Conservation (phyloP, 2,797 vertebrate species). For the Crocidura indochinensis region DNA sequence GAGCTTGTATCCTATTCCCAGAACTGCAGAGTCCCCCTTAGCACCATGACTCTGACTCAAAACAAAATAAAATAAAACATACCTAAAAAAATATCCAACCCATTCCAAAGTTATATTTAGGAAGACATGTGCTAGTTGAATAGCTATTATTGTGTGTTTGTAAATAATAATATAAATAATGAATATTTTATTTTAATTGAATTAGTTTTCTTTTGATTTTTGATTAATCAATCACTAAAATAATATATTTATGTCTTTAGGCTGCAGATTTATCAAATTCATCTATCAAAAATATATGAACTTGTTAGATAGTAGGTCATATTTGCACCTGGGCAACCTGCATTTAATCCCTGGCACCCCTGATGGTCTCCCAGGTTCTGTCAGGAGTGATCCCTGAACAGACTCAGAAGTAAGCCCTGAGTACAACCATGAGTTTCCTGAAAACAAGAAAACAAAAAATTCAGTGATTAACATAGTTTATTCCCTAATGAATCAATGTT, state of each 20-base stretch:
- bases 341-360: no score
- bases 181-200: slow-evolving; percentile 29
- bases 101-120: slow-evolving; percentile 13
- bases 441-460: slow-evolving; percentile 51
- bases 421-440: no score
- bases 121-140: neutral
- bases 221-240: slow-evolving; percentile 53
- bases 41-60: no score
- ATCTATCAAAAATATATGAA: slow-evolving; percentile 34
- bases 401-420: no score
- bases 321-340: no score
- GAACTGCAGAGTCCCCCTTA: no score
- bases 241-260: slow-evolving; percentile 37
- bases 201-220: slow-evolving; percentile 51
- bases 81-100: no score
- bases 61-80: slow-evolving; percentile 44
- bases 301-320: neutral
- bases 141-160: neutral
- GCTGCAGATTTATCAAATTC: neutral
- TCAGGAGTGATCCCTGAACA: no score
- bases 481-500: slow-evolving; percentile 7
- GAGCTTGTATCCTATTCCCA: no score
- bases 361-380: no score
- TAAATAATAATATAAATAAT: neutral
- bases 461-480: neutral